These are phyloP conservation scores for Hydractinia symbiolongicarpus DNA, from an alignment of 30 jellyfish, hydroid and myxozoan species.

Conservation along the genomic window DNA sequence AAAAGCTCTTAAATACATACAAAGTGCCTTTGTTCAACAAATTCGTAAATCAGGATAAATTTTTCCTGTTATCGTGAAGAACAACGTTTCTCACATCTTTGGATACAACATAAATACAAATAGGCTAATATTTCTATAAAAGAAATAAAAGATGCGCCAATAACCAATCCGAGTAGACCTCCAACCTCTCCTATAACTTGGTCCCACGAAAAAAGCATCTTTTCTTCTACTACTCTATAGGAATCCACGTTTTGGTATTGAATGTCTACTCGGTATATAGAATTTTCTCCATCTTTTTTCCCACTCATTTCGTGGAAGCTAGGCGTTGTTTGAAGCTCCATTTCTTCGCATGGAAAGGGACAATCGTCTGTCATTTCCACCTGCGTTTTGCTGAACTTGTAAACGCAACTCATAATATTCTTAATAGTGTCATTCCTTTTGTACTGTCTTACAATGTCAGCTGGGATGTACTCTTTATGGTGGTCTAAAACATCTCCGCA, in stretches of 20 bases:
- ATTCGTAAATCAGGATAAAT: not conserved
- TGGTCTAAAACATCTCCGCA: conserved; percentile 39
- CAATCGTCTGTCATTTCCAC: conserved; percentile 13
- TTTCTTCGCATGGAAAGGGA: conserved; percentile 36
- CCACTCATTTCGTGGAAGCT: not conserved
- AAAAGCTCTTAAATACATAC: no score
- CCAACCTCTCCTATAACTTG: conserved; percentile 9
- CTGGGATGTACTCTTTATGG: conserved; percentile 18
- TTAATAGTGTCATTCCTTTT: conserved; percentile 1
- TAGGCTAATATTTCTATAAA: not conserved
- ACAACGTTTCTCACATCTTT: not conserved
- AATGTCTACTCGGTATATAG: not conserved
- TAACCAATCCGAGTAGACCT: conserved; percentile 2
- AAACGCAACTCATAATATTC: conserved; percentile 1
- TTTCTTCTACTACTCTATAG: not conserved
- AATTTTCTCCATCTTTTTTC: not conserved
- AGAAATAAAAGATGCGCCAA: conserved; percentile 13
- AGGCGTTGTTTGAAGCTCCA: not conserved
- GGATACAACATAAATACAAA: not conserved
- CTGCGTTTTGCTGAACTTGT: not conserved
- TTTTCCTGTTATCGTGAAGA: not conserved
- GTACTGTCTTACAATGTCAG: conserved; percentile 22
- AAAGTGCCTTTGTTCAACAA: no score
- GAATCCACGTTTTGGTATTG: conserved; percentile 6
- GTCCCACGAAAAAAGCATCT: not conserved